Evolutionary conservation across 2,797 vertebrate genomes (phyloP).

Genomic region (Melopsittacus undulatus): DNA sequence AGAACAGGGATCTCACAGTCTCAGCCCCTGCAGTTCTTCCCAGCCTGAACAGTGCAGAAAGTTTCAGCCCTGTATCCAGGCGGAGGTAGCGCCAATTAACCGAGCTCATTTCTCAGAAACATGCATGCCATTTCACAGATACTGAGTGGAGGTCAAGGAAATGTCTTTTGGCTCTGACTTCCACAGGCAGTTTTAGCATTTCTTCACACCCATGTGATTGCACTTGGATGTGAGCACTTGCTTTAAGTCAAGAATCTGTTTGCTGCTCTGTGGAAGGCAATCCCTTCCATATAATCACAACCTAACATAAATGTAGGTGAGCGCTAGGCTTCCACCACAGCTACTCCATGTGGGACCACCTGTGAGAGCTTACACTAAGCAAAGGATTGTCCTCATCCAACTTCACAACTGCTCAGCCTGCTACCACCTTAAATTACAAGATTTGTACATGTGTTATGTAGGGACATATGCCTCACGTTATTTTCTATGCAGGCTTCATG

Average conservation of each 20-base stretch:
- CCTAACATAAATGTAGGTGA: not conserved
- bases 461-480: not conserved
- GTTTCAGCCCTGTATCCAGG: not conserved
- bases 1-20: not conserved
- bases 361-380: not conserved
- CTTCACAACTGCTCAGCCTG: not conserved
- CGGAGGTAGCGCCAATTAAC: not conserved
- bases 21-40: not conserved
- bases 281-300: not conserved
- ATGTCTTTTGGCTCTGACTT: not conserved
- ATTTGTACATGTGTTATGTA: accelerated
- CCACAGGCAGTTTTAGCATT: not conserved
- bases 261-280: not conserved
- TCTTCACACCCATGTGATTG: not conserved
- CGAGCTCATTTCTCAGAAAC: not conserved
- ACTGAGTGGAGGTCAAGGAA: not conserved
- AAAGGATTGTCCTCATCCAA: not conserved
- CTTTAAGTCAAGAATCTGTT: not conserved
- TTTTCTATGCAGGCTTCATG: not conserved
- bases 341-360: not conserved
- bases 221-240: not conserved
- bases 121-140: not conserved
- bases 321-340: not conserved
- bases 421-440: not conserved
- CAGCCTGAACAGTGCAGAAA: not conserved